Conservation (phyloP, 2,888 invertebrate genomes). For the Cataglyphis albicans region DNA sequence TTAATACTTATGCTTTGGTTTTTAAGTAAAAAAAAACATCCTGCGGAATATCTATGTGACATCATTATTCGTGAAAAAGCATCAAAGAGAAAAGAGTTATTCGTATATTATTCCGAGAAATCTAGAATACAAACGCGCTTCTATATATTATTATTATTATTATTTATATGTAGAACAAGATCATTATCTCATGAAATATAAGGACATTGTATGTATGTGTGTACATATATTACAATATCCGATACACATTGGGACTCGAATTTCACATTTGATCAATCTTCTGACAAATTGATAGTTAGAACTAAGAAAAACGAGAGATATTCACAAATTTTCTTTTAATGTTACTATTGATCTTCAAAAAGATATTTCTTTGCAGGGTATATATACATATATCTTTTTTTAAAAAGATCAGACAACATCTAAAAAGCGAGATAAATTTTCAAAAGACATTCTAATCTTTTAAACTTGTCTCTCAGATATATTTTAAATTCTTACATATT, state of each 20-base stretch:
- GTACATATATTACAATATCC: conserved; percentile 12
- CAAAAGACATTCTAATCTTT: background rate
- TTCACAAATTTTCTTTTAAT: background rate
- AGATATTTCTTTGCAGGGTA: background rate
- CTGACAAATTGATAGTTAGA: background rate
- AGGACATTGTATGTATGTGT: conserved; percentile 8
- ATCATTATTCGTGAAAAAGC: conserved; percentile 32
- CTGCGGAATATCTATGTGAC: conserved; percentile 9
- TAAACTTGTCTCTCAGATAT: background rate
- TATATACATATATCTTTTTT: too few species aligned
- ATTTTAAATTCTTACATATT: background rate
- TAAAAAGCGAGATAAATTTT: background rate
- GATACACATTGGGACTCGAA: conserved; percentile 22
- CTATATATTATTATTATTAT: conserved; percentile 37
- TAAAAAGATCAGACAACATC: background rate
- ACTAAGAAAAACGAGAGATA: background rate
- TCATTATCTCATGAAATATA: conserved; percentile 30
- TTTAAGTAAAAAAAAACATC: conserved; percentile 43
- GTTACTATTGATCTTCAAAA: background rate
- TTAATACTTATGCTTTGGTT: conserved; percentile 61
- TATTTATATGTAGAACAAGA: conserved; percentile 28
- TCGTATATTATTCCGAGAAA: conserved; percentile 29
- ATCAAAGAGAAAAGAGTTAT: conserved; percentile 36
- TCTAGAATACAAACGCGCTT: conserved; percentile 23
- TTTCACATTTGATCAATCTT: conserved; percentile 1